Conservation (phyloP, 2,888 invertebrate species). For the Phragmatobia fuliginosa region DNA sequence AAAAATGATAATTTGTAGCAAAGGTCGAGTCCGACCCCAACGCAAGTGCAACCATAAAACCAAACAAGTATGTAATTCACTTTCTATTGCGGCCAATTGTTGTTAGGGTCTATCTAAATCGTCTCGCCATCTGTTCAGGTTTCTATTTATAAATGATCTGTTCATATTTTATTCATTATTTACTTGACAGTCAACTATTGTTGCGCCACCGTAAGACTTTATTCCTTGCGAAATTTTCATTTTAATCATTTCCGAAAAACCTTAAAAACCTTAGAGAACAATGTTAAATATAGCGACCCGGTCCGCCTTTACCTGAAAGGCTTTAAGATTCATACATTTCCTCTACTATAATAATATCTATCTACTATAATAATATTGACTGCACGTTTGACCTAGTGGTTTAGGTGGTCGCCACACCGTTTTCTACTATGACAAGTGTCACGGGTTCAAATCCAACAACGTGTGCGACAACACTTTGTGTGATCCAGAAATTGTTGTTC, state of each 20-base stretch:
- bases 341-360: no score
- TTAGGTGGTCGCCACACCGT: no score
- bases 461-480: no score
- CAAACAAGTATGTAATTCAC: conserved; percentile 53
- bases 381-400: no score
- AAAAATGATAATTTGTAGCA: conserved; percentile 46
- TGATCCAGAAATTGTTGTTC: no score
- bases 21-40: conserved; percentile 32
- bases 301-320: no score
- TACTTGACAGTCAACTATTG: background rate
- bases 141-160: conserved; percentile 7
- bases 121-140: conserved; percentile 56
- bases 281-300: no score
- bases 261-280: no score
- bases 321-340: no score
- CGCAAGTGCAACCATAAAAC: conserved; percentile 34
- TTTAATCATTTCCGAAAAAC: background rate
- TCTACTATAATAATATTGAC: no score
- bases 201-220: background rate
- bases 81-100: conserved; percentile 58
- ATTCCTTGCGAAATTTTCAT: background rate
- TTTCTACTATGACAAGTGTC: no score
- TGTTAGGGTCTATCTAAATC: conserved; percentile 51
- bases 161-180: background rate
- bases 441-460: no score